These are phyloP conservation scores for Cremastobaeus sp. DNA, from an alignment of 2,888 invertebrate species.

Conservation along the genomic window DNA sequence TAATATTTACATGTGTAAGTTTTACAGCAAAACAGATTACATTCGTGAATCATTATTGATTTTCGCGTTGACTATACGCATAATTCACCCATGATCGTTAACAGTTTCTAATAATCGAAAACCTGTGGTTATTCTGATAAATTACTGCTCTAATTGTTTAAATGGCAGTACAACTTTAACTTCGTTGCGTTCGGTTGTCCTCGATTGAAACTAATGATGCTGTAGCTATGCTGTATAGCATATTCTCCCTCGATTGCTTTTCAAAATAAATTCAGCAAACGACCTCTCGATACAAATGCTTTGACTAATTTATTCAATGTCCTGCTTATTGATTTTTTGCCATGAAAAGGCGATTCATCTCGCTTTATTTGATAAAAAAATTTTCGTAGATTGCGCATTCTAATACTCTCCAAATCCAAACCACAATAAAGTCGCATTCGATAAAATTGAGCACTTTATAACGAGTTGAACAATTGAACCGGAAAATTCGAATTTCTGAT, in stretches of 20 bases:
- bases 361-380: background rate
- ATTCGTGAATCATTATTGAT: conserved; percentile 4
- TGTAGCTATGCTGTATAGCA: conserved; percentile 14
- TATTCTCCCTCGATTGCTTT: conserved; percentile 10
- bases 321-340: conserved; percentile 22
- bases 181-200: background rate
- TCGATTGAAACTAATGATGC: conserved; percentile 23
- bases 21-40: conserved; percentile 20
- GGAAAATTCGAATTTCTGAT: no score
- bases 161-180: conserved; percentile 10
- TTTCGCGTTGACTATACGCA: conserved; percentile 4
- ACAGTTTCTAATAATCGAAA: conserved; percentile 13
- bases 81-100: conserved; percentile 7
- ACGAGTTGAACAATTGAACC: no score
- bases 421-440: no score
- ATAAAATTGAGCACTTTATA: no score
- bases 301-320: conserved; percentile 18
- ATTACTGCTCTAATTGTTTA: conserved; percentile 6
- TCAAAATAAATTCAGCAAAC: conserved; percentile 13
- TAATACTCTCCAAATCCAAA: background rate
- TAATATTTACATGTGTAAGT: conserved; percentile 23
- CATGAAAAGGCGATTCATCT: conserved; percentile 16
- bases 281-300: conserved; percentile 13
- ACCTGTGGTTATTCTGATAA: conserved; percentile 28
- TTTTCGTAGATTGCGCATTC: background rate